Base-by-base conservation (phyloP, 2,888 invertebrate species). In the Zonitis immaculata region DNA sequence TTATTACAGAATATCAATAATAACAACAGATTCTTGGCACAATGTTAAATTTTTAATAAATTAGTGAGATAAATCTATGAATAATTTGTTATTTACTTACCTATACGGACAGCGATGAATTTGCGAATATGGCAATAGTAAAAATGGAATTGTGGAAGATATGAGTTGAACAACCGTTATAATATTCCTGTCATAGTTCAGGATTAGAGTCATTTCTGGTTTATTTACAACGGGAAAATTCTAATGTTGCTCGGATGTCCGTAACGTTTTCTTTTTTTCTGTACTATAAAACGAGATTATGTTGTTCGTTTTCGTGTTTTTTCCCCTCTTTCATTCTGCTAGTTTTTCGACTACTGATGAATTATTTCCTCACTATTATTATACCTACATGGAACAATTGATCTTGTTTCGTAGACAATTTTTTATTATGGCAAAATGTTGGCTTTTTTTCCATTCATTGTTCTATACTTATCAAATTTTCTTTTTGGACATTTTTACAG, bases 201-300 rank as follows among this genome's bases (percentile, higher is more conserved):
- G 72, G 73, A 73, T 73, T 73, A 73, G 58, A 57, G 58, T 60
- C 63, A 57, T 63, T 64, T 63, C 63, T 59, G 62, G 60, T 57
- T 65, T 71, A 73, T 73, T 73, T 73, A 73, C 69, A 61, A 65
- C 66, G 64, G 65, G 72, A 72, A 70, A 72, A 73, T 70, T 72
- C 67, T 72, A 71, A 73, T 69, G 71, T 71, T 69, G 58, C 61
- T 59, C 73, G 72, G 70, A 69, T 72, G 73, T 65, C 63, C 52
- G 49, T 52, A 42, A n/a, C n/a, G n/a, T n/a, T n/a, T n/a, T n/a
- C 51, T 51, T 52, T 51, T 48, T 51, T 46, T 46, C 14, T 22
- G 43, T 9, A n/a, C n/a, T n/a, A n/a, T n/a, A n/a, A n/a, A 35
- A 35, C 35, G 35, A 18, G 35, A 35, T 16, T 16, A 16, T 9